Base-by-base conservation (phyloP, 2,113 vertebrate genomes). In the Lophotis ruficrista region DNA sequence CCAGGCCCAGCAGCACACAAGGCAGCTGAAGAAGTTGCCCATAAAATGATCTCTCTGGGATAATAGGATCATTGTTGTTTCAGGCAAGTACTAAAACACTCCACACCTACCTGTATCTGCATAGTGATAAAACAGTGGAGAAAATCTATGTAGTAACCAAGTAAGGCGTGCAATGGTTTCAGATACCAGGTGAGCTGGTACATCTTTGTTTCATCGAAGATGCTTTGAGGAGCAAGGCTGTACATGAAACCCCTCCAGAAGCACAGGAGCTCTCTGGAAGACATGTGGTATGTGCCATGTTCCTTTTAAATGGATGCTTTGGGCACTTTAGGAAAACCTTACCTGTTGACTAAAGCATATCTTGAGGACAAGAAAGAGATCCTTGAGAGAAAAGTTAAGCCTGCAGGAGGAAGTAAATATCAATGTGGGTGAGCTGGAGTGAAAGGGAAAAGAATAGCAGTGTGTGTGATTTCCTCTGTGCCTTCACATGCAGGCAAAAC, bases 231-330 rank as follows among this genome's bases (percentile, higher is more conserved):
- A 38, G 11, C 57, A 76, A 65, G 13, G 17, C 4, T 80, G 35
- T 38, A 61, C 5, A 6, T 14, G 15, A 79, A 66, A 7, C 50
- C 31, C 30, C 38, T 83, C 24, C 37, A 83, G 47, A 83, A 93
- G 33, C 31, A 76, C 33, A 48, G 38, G 22, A 79, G 14, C 8
- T 83, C 43, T 72, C 61, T 64, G 33, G n/a, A 87, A 81, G 41
- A 27, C 14, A 5, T 0, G 2, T 41, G 10, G 8, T 43, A 47
- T 28, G 4, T 19, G 27, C 50, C 12, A 64, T 3, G 0, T 21
- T 72, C 9, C 24, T 61, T 64, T 76, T 24, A 69, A 72, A 72
- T 0, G 0, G 2, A 4, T 68, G 8, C 4, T 76, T 75, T 76
- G 57, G 20, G 16, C 18, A n/a, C 38, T 60, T 27, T 3, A 61